Percentiles rank a stretch among this genome's conserved stretches.
phyloP scores from a whole-genome alignment of 2,888 invertebrate species.

The Furcula furcula region DNA sequence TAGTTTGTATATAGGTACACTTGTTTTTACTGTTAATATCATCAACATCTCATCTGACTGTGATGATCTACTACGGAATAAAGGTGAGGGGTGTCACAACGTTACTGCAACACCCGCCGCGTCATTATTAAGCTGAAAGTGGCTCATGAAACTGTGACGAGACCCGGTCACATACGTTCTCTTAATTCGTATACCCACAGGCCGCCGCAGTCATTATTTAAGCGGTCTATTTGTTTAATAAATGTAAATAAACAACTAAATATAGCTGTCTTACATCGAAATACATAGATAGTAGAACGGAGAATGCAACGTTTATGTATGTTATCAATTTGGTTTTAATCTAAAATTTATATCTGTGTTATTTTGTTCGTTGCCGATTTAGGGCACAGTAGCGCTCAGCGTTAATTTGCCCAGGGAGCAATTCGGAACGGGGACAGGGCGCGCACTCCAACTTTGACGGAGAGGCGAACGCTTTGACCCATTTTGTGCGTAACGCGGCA shows the following conservation, averaged over 20 bases:
- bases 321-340: neutral
- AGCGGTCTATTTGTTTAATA: slow-evolving; percentile 30
- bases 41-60: no score
- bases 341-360: slow-evolving; percentile 18
- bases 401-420: slow-evolving; percentile 69
- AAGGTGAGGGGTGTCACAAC: slow-evolving; percentile 41
- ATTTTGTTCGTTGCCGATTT: slow-evolving; percentile 49
- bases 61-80: slow-evolving; percentile 31
- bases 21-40: no score
- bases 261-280: neutral
- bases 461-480: slow-evolving; percentile 68
- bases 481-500: slow-evolving; percentile 68
- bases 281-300: neutral
- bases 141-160: slow-evolving; percentile 62
- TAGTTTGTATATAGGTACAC: no score
- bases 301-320: neutral
- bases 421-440: slow-evolving; percentile 70
- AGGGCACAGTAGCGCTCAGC: slow-evolving; percentile 48
- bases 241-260: slow-evolving; percentile 1
- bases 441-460: slow-evolving; percentile 53
- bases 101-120: slow-evolving; percentile 43
- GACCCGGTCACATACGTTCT: slow-evolving; percentile 59
- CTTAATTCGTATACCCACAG: slow-evolving; percentile 43
- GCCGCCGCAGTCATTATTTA: slow-evolving; percentile 20
- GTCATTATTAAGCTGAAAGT: slow-evolving; percentile 63